Base-by-base conservation (phyloP, 2,888 invertebrate species). In the Fragum fragum region DNA sequence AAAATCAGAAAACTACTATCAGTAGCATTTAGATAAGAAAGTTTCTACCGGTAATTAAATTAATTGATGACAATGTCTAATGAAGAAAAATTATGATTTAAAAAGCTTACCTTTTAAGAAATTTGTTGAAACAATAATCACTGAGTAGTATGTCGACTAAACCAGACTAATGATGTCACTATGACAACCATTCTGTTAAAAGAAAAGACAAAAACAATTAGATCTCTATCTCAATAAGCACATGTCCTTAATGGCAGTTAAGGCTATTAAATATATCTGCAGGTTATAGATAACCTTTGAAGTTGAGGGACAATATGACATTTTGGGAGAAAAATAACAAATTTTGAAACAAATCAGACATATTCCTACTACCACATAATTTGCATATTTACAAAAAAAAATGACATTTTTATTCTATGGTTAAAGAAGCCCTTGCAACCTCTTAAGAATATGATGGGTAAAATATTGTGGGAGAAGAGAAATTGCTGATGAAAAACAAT, bases 191-290 rank as follows among this genome's bases (percentile, higher is more conserved):
- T 63, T 28, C 63, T 63, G 63, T 21, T 32, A 28, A 32, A 1
- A 63, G 18, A 63, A 63, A 32, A 5, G 28, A n/a, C 32, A 36
- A 14, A 36, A 63, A 63, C 3, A 3, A 63, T 36, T 36, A 36
- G 63, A 63, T 63, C 32, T 63, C 18, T 63, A 63, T 63, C 63
- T 32, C 11, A 16, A 63, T 32, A n/a, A 32, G 36, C 29, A 32
- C 36, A 63, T 32, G 63, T 63, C 18, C 16, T 63, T n/a, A 36
- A 63, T 63, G 63, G 32, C 9, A 29, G 28, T 63, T 36, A 2
- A 32, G 63, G 63, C 63, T 21, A 57, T 28, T 9, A 47, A 47
- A 47, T 47, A 47, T 47, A 18, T 9, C 47, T 47, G 14, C 18
- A n/a, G 47, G 47, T 18, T 47, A 47, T n/a, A 47, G n/a, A 47